Percentiles rank a stretch among this genome's conserved stretches.
Conservation (phyloP, 2,888 invertebrate genomes). For the Pemphredon lugubris region DNA sequence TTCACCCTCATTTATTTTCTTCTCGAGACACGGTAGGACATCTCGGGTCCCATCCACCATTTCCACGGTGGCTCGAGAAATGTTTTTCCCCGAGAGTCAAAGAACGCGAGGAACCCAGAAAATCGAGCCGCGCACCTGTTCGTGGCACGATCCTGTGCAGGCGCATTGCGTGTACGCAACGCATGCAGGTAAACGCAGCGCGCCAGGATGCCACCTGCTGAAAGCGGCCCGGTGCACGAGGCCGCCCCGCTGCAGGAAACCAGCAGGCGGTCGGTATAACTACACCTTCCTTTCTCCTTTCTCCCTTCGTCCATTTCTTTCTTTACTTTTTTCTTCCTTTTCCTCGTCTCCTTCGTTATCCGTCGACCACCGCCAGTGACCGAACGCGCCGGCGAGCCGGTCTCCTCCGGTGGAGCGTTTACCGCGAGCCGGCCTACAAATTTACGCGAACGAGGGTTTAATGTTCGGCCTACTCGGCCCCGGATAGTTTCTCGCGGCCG, state of each 20-base stretch:
- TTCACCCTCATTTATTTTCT: too few species aligned
- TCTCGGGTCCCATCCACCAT: too few species aligned
- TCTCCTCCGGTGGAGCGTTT: conserved; percentile 17
- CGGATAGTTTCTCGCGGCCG: too few species aligned
- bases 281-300: conserved; percentile 50
- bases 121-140: conserved; percentile 61
- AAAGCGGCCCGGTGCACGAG: conserved; percentile 58
- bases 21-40: too few species aligned
- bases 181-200: too few species aligned
- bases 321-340: conserved; percentile 28
- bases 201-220: conserved; percentile 68
- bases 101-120: conserved; percentile 39
- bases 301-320: conserved; percentile 38
- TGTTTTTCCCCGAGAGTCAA: conserved; percentile 39
- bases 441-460: conserved; percentile 36
- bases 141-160: conserved; percentile 58
- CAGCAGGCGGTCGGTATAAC: conserved; percentile 60
- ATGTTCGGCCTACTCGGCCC: too few species aligned
- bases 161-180: conserved; percentile 72
- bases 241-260: conserved; percentile 54
- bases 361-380: conserved; percentile 7
- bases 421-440: conserved; percentile 23
- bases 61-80: background rate
- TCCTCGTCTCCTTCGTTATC: conserved; percentile 25
- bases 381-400: too few species aligned